phyloP scores from a whole-genome alignment of 2,888 invertebrate species.

The Eupithecia centaureata region DNA sequence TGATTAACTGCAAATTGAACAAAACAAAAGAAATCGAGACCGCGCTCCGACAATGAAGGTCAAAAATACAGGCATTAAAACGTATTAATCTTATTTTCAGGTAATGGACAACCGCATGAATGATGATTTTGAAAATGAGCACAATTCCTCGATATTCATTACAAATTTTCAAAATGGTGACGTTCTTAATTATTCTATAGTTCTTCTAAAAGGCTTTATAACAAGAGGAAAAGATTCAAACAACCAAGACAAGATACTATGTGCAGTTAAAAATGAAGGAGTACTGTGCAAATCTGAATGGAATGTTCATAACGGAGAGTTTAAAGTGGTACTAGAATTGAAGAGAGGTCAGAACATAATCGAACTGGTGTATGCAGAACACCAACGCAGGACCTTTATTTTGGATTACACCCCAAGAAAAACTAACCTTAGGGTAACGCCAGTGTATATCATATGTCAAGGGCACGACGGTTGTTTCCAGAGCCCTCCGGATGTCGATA shows the following conservation, averaged over 20 bases:
- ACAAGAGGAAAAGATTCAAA: conserved; percentile 74
- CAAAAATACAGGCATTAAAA: conserved; percentile 49
- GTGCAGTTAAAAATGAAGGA: conserved; percentile 70
- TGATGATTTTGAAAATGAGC: conserved; percentile 75
- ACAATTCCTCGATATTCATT: conserved; percentile 76
- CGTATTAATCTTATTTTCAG: conserved; percentile 66
- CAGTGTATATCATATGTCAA: conserved; percentile 92
- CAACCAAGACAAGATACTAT: conserved; percentile 71
- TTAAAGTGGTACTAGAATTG: conserved; percentile 87
- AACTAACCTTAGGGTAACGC: conserved; percentile 87
- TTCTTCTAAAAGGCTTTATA: conserved; percentile 85
- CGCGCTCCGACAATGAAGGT: conserved; percentile 56
- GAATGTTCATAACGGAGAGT: conserved; percentile 87
- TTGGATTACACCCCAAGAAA: conserved; percentile 84
- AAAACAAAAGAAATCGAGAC: conserved; percentile 55
- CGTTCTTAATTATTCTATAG: conserved; percentile 84
- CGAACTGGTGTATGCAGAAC: conserved; percentile 82
- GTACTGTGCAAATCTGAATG: conserved; percentile 78
- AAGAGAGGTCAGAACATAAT: conserved; percentile 86
- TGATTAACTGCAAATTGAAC: conserved; percentile 57
- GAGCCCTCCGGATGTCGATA: conserved; percentile 85
- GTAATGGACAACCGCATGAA: conserved; percentile 79
- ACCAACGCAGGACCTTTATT: conserved; percentile 71
- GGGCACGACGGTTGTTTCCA: conserved; percentile 92
- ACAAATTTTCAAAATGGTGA: conserved; percentile 86